Percentiles rank a stretch among this genome's conserved stretches.
Conservation (phyloP, 1,140 invertebrate species). For the Drosophila nikananu region DNA sequence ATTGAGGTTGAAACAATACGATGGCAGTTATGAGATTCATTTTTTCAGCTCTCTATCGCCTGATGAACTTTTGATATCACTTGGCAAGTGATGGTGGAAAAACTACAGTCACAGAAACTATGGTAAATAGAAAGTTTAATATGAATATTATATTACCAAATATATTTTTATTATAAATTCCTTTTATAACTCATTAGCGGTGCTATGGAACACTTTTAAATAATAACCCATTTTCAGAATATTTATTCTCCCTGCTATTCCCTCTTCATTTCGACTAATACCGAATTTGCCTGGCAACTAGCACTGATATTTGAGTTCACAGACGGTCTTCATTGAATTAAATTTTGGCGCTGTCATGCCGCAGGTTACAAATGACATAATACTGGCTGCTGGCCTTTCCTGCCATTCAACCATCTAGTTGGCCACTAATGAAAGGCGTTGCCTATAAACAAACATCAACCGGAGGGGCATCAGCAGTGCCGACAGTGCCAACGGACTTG, state of each 20-base stretch:
- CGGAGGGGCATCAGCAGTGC: conserved; percentile 9
- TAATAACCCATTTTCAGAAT: background rate
- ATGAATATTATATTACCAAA: background rate
- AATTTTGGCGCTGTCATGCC: conserved; percentile 36
- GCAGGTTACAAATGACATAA: conserved; percentile 50
- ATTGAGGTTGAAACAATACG: conserved; percentile 64
- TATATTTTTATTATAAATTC: background rate
- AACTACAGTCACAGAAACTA: background rate
- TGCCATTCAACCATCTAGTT: conserved; percentile 48
- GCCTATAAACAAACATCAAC: conserved; percentile 57
- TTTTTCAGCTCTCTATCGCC: background rate
- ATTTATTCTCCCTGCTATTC: no score
- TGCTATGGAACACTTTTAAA: background rate
- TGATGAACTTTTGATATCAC: background rate
- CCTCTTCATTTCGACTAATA: background rate
- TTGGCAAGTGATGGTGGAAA: background rate
- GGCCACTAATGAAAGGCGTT: conserved; percentile 51
- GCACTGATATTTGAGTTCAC: conserved; percentile 1
- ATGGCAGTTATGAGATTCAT: conserved; percentile 60
- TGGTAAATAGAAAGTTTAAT: no score
- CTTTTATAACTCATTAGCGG: background rate
- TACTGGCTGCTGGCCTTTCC: conserved; percentile 18
- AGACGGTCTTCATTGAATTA: conserved; percentile 49
- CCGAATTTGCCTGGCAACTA: background rate
- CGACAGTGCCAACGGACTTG: conserved; percentile 10